phyloP scores from a whole-genome alignment of 1,140 invertebrate genomes.

The Penaeus vannamei region DNA sequence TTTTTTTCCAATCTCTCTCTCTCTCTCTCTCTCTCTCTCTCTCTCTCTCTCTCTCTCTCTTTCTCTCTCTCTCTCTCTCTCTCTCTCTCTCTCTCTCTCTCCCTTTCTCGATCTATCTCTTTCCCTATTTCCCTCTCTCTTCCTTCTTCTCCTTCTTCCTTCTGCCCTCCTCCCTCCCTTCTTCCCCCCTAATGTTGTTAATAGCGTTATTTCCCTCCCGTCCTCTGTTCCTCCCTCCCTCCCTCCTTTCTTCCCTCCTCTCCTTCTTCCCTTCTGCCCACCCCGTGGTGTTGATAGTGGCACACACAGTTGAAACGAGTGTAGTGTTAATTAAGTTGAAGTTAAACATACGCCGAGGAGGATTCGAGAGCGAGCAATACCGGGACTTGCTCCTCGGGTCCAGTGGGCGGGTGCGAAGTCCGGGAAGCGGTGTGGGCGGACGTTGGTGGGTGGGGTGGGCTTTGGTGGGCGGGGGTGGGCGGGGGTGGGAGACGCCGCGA shows the following conservation, averaged over 20 bases:
- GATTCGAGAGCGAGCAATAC: too few relatives aligned
- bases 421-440: too few relatives aligned
- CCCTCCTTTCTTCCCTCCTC: neutral
- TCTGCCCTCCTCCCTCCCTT: neutral
- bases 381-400: too few relatives aligned
- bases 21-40: neutral
- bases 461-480: neutral
- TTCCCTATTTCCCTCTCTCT: neutral
- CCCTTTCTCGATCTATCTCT: neutral
- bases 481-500: neutral
- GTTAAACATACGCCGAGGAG: too few relatives aligned
- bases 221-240: neutral
- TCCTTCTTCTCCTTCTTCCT: neutral
- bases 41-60: too few relatives aligned
- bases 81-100: neutral
- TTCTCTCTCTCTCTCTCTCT: too few relatives aligned
- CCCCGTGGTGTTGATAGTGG: too few relatives aligned
- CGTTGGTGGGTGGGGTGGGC: neutral
- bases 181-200: neutral
- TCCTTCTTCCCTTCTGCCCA: neutral
- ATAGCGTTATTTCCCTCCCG: neutral
- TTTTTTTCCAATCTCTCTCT: neutral
- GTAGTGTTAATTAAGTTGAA: too few relatives aligned
- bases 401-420: too few relatives aligned
- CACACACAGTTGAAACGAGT: too few relatives aligned